Evolutionary conservation across 1,140 invertebrate species (phyloP).

Genomic region (Trinorchestia longiramus): DNA sequence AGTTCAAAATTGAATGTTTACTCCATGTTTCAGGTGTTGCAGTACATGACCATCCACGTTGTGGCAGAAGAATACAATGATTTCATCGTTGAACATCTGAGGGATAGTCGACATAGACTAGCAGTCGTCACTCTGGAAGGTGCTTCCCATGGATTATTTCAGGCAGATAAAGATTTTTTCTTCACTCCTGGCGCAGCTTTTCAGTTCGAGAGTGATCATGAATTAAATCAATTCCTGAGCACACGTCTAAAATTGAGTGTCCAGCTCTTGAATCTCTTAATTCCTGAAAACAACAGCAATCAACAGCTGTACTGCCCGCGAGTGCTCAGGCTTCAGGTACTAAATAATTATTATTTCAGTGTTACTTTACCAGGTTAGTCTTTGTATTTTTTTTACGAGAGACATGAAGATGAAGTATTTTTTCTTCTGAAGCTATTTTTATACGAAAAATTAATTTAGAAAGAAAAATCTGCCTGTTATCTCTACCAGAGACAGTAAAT

Average conservation of each 20-base stretch:
- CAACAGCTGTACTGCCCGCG: not conserved
- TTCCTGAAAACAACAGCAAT: not conserved
- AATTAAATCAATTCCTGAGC: not conserved
- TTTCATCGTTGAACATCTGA: not conserved
- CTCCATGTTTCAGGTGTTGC: not conserved
- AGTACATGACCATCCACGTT: not conserved
- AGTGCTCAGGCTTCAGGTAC: not conserved
- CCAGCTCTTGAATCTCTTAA: not conserved
- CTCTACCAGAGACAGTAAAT: too few relatives aligned
- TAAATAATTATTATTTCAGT: not conserved
- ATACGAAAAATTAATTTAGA: not conserved
- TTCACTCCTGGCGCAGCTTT: not conserved
- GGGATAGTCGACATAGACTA: not conserved
- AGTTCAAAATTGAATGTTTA: not conserved
- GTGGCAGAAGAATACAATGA: not conserved
- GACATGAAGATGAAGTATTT: not conserved
- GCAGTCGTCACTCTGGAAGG: not conserved
- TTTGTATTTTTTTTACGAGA: not conserved
- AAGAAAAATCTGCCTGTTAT: too few relatives aligned
- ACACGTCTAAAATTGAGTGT: not conserved
- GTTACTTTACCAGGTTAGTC: not conserved
- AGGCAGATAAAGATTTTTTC: not conserved
- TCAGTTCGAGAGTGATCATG: not conserved
- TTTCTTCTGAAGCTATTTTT: not conserved
- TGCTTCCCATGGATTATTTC: not conserved